Conservation (phyloP, 2,113 vertebrate genomes). For the Oryzias curvinotus region DNA sequence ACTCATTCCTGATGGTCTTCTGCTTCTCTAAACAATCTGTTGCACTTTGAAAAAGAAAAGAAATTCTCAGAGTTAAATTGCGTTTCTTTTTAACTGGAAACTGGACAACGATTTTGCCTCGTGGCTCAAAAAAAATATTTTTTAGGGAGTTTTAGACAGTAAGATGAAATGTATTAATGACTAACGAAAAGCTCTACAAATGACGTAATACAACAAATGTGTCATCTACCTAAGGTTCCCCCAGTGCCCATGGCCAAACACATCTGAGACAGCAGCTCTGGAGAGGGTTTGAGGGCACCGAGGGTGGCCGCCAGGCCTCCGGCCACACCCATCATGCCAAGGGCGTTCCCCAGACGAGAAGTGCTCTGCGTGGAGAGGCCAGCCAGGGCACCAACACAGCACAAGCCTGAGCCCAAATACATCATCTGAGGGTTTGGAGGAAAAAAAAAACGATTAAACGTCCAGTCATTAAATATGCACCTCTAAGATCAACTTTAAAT, state of each 20-base stretch:
- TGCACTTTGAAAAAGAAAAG: constrained; percentile 14
- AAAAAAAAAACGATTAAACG: not conserved
- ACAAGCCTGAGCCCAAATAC: constrained; percentile 75
- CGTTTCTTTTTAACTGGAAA: constrained; percentile 17
- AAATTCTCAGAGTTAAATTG: not conserved
- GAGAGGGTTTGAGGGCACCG: constrained; percentile 73
- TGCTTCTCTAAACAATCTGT: constrained; percentile 33
- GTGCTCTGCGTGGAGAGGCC: constrained; percentile 75
- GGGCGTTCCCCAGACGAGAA: constrained; percentile 75
- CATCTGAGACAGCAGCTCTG: constrained; percentile 80
- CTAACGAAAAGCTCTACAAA: too few species aligned
- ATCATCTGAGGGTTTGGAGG: constrained; percentile 64
- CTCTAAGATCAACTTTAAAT: not conserved
- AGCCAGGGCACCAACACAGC: constrained; percentile 75
- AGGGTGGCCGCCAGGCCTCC: constrained; percentile 74
- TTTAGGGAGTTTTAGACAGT: not conserved
- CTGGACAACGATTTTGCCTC: not conserved
- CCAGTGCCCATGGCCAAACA: constrained; percentile 75
- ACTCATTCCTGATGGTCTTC: constrained; percentile 29
- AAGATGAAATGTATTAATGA: not conserved
- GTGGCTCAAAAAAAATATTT: not conserved
- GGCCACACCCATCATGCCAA: constrained; percentile 76
- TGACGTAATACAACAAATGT: too few species aligned
- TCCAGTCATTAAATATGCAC: not conserved
- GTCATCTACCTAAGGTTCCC: constrained; percentile 65